These are phyloP conservation scores for Lithobius niger DNA, from an alignment of 1,140 invertebrate genomes.

Conservation along the genomic window DNA sequence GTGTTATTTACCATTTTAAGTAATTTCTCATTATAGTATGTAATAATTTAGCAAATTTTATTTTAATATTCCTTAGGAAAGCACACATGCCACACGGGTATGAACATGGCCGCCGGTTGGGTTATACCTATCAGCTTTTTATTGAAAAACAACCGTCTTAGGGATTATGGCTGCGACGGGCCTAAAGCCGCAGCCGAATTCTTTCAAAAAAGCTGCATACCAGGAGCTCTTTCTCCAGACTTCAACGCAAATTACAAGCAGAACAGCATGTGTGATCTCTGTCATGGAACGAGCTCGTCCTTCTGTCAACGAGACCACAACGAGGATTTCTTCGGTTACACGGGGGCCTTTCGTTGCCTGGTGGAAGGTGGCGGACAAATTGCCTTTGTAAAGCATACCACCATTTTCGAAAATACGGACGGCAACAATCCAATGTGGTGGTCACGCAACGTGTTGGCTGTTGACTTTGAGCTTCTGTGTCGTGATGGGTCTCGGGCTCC, in stretches of 20 bases:
- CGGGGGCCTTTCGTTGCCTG: conserved; percentile 80
- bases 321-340: conserved; percentile 79
- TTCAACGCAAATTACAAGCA: conserved; percentile 69
- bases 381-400: conserved; percentile 80
- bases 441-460: conserved; percentile 78
- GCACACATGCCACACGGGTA: conserved; percentile 80
- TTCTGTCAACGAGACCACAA: conserved; percentile 70
- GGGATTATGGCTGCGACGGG: conserved; percentile 81
- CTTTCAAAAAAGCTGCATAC: conserved; percentile 50
- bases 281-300: conserved; percentile 66
- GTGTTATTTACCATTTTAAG: conserved; percentile 16
- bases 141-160: conserved; percentile 82
- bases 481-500: conserved; percentile 59
- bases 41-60: conserved; percentile 28
- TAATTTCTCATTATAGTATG: conserved; percentile 21
- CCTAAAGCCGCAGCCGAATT: conserved; percentile 78
- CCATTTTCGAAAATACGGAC: conserved; percentile 78
- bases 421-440: conserved; percentile 79
- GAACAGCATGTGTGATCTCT: conserved; percentile 77
- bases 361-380: conserved; percentile 90
- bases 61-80: conserved; percentile 37
- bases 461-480: conserved; percentile 88
- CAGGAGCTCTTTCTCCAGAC: conserved; percentile 43
- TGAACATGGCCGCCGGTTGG: conserved; percentile 88
- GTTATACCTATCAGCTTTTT: conserved; percentile 85